Percentiles rank a stretch among this genome's conserved stretches.
Evolutionary conservation across 2,888 invertebrate genomes (phyloP).

Genomic region (Rhagonycha fulva): DNA sequence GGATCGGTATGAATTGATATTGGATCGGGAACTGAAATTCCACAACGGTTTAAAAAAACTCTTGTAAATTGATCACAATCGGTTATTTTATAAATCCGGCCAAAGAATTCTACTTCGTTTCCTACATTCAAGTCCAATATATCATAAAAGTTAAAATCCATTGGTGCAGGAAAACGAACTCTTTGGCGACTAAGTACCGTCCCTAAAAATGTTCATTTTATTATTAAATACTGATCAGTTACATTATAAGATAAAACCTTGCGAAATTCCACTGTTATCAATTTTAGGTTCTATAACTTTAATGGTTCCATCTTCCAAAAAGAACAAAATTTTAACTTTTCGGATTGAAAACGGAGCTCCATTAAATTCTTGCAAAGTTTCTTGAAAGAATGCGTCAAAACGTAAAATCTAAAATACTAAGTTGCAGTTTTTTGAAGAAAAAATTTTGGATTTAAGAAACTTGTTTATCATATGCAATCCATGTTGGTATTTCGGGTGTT

Average conservation of each 20-base stretch:
- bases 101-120: conserved; percentile 77
- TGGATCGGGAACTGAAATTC: conserved; percentile 80
- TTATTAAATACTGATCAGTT: background rate
- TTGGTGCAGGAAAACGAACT: conserved; percentile 75
- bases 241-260: conserved; percentile 61
- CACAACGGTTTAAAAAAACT: conserved; percentile 81
- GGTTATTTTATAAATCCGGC: conserved; percentile 79
- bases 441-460: conserved; percentile 54
- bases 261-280: conserved; percentile 82
- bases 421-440: background rate
- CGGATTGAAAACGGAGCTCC: conserved; percentile 72
- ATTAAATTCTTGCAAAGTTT: conserved; percentile 76
- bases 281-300: conserved; percentile 83
- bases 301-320: conserved; percentile 89
- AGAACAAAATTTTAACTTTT: conserved; percentile 83
- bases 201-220: conserved; percentile 57
- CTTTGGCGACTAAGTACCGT: conserved; percentile 81
- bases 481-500: conserved; percentile 76
- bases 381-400: conserved; percentile 81
- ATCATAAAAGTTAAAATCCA: conserved; percentile 77
- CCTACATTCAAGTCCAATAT: conserved; percentile 88
- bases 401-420: conserved; percentile 64
- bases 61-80: conserved; percentile 88
- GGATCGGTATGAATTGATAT: conserved; percentile 62
- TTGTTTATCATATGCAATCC: conserved; percentile 89